A percentile compares a stretch with the other conserved stretches of the same genome.
Evolutionary conservation across 2,797 vertebrate species (phyloP).

Genomic region (Chelidonichthys spinosus): DNA sequence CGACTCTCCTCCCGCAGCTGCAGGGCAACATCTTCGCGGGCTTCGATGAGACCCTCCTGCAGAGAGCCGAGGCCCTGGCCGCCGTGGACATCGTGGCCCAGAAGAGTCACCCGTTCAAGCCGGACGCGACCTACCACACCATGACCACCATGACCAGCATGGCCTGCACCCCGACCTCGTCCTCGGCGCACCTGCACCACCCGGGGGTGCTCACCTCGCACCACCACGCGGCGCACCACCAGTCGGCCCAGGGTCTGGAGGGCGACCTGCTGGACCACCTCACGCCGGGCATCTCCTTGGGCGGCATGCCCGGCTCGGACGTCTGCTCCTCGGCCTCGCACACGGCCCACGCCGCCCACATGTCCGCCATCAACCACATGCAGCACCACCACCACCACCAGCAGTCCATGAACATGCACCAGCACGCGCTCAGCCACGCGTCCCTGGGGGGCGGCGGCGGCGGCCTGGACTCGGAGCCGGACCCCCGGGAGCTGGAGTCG

Average conservation of each 20-base stretch:
- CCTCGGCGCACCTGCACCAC: constrained; percentile 92
- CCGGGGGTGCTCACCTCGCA: constrained; percentile 90
- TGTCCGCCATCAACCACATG: constrained; percentile 93
- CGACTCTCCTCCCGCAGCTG: constrained; percentile 66
- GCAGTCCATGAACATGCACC: constrained; percentile 89
- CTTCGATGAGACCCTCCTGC: constrained; percentile 92
- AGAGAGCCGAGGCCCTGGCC: constrained; percentile 92
- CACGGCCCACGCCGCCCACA: constrained; percentile 87
- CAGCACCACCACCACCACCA: constrained; percentile 86
- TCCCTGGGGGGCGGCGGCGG: constrained; percentile 75
- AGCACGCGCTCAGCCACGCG: constrained; percentile 86
- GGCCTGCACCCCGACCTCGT: constrained; percentile 91
- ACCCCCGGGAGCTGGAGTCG: constrained; percentile 92
- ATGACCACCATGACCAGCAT: constrained; percentile 96
- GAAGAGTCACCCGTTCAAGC: constrained; percentile 93
- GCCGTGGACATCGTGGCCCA: constrained; percentile 93
- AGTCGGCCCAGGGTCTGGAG: constrained; percentile 89
- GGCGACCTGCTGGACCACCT: constrained; percentile 93
- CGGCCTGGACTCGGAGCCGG: constrained; percentile 88
- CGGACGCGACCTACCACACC: constrained; percentile 95
- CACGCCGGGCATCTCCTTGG: constrained; percentile 87
- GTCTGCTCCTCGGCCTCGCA: constrained; percentile 89
- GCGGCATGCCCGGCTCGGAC: constrained; percentile 89
- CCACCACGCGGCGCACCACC: constrained; percentile 86
- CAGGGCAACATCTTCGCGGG: constrained; percentile 95